A percentile compares a stretch with the other conserved stretches of the same genome.
phyloP scores from a whole-genome alignment of 1,140 invertebrate genomes.

The Cardiocondyla obscurior region DNA sequence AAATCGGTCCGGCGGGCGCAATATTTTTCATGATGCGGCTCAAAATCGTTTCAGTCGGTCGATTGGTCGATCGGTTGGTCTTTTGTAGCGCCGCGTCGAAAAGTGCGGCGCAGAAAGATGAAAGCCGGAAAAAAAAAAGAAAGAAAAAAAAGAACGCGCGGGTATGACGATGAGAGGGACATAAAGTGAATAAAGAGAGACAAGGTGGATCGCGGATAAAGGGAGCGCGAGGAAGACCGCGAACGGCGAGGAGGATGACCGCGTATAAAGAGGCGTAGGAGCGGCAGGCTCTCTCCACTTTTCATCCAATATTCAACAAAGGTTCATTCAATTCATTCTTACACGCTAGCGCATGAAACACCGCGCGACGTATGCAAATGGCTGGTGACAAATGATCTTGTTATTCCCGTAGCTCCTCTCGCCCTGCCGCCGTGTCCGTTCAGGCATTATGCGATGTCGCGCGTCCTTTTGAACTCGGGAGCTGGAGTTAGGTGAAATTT shows the following conservation, averaged over 20 bases:
- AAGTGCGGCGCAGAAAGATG: constrained; percentile 5
- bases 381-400: constrained; percentile 82
- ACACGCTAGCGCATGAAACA: constrained; percentile 71
- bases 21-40: constrained; percentile 44
- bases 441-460: constrained; percentile 63
- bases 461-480: constrained; percentile 51
- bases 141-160: constrained; percentile 27
- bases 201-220: constrained; percentile 49
- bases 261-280: constrained; percentile 36
- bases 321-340: constrained; percentile 80
- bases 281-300: constrained; percentile 75
- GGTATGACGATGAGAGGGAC: constrained; percentile 46
- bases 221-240: constrained; percentile 15
- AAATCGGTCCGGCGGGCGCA: constrained; percentile 43
- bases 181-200: constrained; percentile 51
- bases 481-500: too few species aligned
- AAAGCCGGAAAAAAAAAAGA: constrained; percentile 45
- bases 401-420: constrained; percentile 74
- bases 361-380: constrained; percentile 81
- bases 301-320: constrained; percentile 81
- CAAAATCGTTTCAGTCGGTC: background rate
- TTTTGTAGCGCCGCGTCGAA: constrained; percentile 31
- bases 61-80: background rate
- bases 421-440: constrained; percentile 34
- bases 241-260: constrained; percentile 49